Base-by-base conservation (phyloP, 92 coral and sea anemone species). In the Porites divaricata region DNA sequence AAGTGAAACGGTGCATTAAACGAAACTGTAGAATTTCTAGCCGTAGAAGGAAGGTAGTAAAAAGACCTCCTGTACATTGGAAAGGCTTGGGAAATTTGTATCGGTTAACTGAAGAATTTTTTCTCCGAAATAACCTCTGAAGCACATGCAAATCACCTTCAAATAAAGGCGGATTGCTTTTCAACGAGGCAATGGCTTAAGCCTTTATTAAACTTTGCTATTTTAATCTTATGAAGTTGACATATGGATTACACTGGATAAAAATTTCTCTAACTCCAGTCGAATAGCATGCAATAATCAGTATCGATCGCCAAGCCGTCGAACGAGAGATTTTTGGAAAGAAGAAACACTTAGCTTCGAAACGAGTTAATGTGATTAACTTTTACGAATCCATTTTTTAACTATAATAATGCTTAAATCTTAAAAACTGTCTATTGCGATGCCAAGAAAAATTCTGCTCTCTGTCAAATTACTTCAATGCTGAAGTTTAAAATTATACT, bases 171-270 rank as follows among this genome's bases (percentile, higher is more conserved):
- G 71, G 79, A 35, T 45, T 48, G 73, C 22, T 63, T 82, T 82
- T 70, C 70, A 70, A 6, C 58, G 61, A 72, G 7, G 70, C 68
- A 56, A 61, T 49, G 72, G 50, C 79, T 62, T 61, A 61, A 72
- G 51, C 11, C 72, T 72, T 50, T 21, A 61, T 72, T 73, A 72
- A 72, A 71, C 79, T 72, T 49, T 62, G 63, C 63, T 63, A 74
- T 62, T 23, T 49, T 73, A 80, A 82, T 82, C 78, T 63, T 63
- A 45, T 58, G 25, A 41, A 70, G 72, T 73, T 82, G 72, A 82
- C 79, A 20, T 52, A 49, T 6, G 79, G 86, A 82, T 82, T 72
- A 41, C 45, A 35, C 15, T 1, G 67, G 71, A 63, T 56, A 58
- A 57, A 22, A 17, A 26, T 21, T 25, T 41, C 66, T 72, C 17